phyloP scores from a whole-genome alignment of 2,888 invertebrate species.

The Dynastes grantii region DNA sequence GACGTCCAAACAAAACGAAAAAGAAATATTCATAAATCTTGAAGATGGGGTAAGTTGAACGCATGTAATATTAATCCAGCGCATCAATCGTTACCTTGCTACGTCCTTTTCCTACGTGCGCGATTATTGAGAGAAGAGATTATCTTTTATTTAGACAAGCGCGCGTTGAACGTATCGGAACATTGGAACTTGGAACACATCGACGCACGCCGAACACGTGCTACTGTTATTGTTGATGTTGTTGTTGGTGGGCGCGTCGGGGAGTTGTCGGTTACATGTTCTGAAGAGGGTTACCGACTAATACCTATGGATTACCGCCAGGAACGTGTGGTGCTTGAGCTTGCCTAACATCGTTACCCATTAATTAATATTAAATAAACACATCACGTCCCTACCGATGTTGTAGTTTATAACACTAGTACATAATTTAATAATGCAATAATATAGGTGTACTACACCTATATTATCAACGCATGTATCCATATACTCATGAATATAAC shows the following conservation, averaged over 20 bases:
- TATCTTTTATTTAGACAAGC: constrained; percentile 46
- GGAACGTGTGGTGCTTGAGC: background rate
- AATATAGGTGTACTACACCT: background rate
- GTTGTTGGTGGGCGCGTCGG: constrained; percentile 2
- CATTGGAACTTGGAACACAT: background rate
- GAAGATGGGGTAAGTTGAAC: background rate
- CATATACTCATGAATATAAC: too few relatives aligned
- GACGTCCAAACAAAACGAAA: too few relatives aligned
- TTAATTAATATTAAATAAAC: constrained; percentile 43
- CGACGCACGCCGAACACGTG: constrained; percentile 29
- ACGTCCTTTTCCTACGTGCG: background rate
- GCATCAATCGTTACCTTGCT: background rate
- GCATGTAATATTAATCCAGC: constrained; percentile 19
- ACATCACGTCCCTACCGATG: background rate
- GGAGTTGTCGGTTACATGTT: constrained; percentile 11
- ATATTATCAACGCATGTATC: too few relatives aligned
- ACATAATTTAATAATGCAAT: constrained; percentile 1
- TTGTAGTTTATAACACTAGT: background rate
- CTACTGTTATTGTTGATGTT: constrained; percentile 34
- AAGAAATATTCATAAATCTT: constrained; percentile 13
- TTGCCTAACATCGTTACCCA: constrained; percentile 12
- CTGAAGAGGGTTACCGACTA: constrained; percentile 30
- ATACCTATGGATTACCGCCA: constrained; percentile 28
- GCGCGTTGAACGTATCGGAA: constrained; percentile 16
- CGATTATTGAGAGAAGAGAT: constrained; percentile 22